These are phyloP conservation scores for Speoplatyrhinus poulsoni DNA, from an alignment of 2,113 vertebrate species.

Conservation along the genomic window DNA sequence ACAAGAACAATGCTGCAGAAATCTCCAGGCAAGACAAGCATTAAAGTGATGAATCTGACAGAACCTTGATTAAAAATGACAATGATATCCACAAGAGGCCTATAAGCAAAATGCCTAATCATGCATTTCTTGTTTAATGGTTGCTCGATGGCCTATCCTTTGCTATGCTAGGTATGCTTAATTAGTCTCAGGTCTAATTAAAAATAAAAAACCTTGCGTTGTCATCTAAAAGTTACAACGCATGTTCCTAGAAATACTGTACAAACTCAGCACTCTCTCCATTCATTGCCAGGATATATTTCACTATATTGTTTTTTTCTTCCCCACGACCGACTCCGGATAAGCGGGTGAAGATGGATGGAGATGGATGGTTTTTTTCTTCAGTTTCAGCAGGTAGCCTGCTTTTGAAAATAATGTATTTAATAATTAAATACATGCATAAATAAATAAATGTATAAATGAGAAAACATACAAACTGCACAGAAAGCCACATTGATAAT, in stretches of 20 bases:
- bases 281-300: slow-evolving; percentile 1
- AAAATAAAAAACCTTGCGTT: slow-evolving; percentile 51
- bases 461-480: too few relatives aligned
- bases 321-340: too few relatives aligned
- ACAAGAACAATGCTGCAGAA: slow-evolving; percentile 4
- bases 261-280: slow-evolving; percentile 7
- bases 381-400: too few relatives aligned
- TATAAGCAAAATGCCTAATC: slow-evolving; percentile 58
- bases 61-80: slow-evolving; percentile 57
- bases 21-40: slow-evolving; percentile 8
- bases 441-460: too few relatives aligned
- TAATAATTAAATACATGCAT: too few relatives aligned
- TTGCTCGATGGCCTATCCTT: slow-evolving; percentile 40
- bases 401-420: too few relatives aligned
- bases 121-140: slow-evolving; percentile 47
- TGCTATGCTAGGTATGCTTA: slow-evolving; percentile 44
- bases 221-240: slow-evolving; percentile 40
- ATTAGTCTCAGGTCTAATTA: slow-evolving; percentile 62
- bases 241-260: slow-evolving; percentile 17
- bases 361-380: too few relatives aligned
- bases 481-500: too few relatives aligned
- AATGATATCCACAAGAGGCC: slow-evolving; percentile 47
- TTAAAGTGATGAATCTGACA: slow-evolving; percentile 25
- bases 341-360: too few relatives aligned
- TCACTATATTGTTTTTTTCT: too few relatives aligned